phyloP scores from a whole-genome alignment of 2,113 vertebrate species.

The Nettapus auritus region DNA sequence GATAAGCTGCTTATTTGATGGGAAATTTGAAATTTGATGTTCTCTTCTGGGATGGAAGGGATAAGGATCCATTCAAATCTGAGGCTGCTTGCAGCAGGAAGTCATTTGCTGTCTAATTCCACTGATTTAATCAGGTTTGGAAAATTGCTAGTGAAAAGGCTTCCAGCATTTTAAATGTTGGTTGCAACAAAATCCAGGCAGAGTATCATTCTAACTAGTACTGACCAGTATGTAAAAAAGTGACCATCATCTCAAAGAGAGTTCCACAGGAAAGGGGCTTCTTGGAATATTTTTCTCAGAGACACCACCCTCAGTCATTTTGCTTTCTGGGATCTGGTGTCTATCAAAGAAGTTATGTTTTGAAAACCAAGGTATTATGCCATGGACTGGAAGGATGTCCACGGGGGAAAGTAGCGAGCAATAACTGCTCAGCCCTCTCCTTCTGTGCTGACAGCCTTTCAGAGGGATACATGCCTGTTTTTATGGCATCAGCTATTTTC shows the following conservation, averaged over 20 bases:
- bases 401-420: neutral
- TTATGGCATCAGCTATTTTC: constrained; percentile 21
- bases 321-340: neutral
- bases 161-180: neutral
- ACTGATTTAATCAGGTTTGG: neutral
- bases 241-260: neutral
- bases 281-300: neutral
- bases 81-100: neutral
- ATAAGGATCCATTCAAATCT: neutral
- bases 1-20: neutral
- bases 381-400: neutral
- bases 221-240: neutral
- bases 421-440: neutral
- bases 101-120: neutral
- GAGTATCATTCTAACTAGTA: neutral
- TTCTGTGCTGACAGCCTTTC: neutral
- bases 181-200: neutral
- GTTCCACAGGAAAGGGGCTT: neutral
- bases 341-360: neutral
- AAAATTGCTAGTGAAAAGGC: neutral
- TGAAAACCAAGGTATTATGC: neutral
- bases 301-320: neutral
- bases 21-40: neutral
- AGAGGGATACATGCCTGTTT: constrained; percentile 2
- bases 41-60: neutral